These are phyloP conservation scores for Falco rusticolus DNA, from an alignment of 2,797 vertebrate species.

Conservation along the genomic window DNA sequence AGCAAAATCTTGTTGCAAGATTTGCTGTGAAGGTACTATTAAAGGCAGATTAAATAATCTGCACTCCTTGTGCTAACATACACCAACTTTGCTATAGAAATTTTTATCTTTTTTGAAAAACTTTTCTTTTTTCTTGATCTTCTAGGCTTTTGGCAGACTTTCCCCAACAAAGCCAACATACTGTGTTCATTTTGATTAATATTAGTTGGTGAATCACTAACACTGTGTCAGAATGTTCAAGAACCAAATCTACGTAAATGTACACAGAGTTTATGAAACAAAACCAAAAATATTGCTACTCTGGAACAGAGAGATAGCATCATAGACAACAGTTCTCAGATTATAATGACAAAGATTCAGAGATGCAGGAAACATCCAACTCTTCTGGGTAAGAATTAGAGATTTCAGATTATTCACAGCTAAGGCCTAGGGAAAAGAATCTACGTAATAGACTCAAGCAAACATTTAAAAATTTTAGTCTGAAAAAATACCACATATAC, in stretches of 20 bases:
- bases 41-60: neutral
- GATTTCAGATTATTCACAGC: neutral
- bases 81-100: neutral
- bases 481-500: neutral
- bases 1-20: neutral
- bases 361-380: neutral
- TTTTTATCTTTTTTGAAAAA: neutral
- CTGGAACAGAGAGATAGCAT: neutral
- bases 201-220: neutral
- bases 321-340: neutral
- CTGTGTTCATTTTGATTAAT: neutral
- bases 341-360: neutral
- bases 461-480: neutral
- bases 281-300: neutral
- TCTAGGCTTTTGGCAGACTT: neutral
- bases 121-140: neutral
- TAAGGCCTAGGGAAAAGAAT: neutral
- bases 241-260: neutral
- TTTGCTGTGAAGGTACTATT: neutral
- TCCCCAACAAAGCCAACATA: neutral
- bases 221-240: neutral
- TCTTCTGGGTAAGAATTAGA: neutral
- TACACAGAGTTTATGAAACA: neutral
- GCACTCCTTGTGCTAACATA: neutral
- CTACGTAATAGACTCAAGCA: neutral